Evolutionary conservation across 1,140 invertebrate genomes (phyloP), one percentile per base, ranked within the genome.

Genomic region (Magallana gigas): DNA sequence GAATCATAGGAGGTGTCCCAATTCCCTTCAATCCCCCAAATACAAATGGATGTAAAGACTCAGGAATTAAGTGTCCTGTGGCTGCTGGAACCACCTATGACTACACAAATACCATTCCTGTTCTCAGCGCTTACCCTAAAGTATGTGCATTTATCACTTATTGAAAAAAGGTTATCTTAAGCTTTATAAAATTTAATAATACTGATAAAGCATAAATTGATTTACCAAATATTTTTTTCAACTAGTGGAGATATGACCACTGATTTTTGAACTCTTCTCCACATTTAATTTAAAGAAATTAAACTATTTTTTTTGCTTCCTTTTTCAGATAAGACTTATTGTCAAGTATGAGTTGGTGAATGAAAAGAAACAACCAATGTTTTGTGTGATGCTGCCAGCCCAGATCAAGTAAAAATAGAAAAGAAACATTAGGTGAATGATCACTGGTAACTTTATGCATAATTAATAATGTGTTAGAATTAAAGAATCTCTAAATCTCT

Each of bases 21-120:
- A 58, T 89, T 1, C 68, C 84, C 8, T 87, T 89, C 18, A 16
- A 56, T 18, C 68, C 81, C 12, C 71, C 84, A 8, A 83, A 89
- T 56, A 6, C 6, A 1, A 76, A 90, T 89, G 89, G 86, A 7
- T 87, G 86, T 83, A 57, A 85, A 29, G 29, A 85, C 8, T 29
- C 23, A 82, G 88, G 84, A 57, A 29, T 87, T 1, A 36, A 4
- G 5, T 87, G 86, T 71, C 85, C 85, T 57, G n/a, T 84, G 18
- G 57, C 48, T 6, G 16, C n/a, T 14, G 83, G 62, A n/a, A 59
- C 80, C 57, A 29, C 16, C 12, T 84, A 89, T 58, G 18, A 36
- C 5, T 86, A 89, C 57, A 56, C 23, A 16, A 82, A 62, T 18
- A 48, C 6, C 12, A 83, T 89, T 48, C 83, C 88, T 8, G 80